phyloP scores from a whole-genome alignment of 2,113 vertebrate genomes.

The Osmerus mordax region DNA sequence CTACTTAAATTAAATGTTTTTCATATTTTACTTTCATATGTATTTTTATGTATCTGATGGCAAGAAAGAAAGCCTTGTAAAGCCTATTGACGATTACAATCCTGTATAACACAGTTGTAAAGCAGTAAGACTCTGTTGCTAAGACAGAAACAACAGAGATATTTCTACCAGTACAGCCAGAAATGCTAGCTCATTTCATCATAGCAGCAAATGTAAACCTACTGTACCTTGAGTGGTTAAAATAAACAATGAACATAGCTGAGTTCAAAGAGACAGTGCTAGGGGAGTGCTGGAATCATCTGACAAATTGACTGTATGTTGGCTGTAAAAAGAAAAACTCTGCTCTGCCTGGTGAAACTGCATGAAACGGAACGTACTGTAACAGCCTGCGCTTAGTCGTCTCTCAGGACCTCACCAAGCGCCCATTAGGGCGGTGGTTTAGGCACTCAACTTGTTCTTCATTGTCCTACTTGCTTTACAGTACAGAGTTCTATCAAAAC shows the following conservation, averaged over 20 bases:
- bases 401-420: too few relatives aligned
- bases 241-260: conserved; percentile 5
- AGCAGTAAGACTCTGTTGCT: background rate
- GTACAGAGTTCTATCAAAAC: conserved; percentile 79
- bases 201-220: conserved; percentile 39
- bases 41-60: background rate
- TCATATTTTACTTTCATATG: background rate
- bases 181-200: conserved; percentile 21
- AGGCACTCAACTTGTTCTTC: too few relatives aligned
- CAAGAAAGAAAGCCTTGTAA: background rate
- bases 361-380: too few relatives aligned
- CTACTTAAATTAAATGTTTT: conserved; percentile 7
- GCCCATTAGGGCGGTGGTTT: too few relatives aligned
- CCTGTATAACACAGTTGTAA: background rate
- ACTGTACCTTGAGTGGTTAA: conserved; percentile 33
- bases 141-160: background rate
- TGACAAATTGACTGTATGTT: too few relatives aligned
- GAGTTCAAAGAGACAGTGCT: conserved; percentile 2
- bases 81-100: background rate
- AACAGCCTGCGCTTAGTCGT: too few relatives aligned
- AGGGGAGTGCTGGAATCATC: background rate
- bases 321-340: too few relatives aligned
- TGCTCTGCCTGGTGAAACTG: too few relatives aligned
- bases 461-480: conserved; percentile 45
- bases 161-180: conserved; percentile 2